These are phyloP conservation scores for Myiothlypis coronata DNA, from an alignment of 2,797 vertebrate genomes.

Conservation along the genomic window DNA sequence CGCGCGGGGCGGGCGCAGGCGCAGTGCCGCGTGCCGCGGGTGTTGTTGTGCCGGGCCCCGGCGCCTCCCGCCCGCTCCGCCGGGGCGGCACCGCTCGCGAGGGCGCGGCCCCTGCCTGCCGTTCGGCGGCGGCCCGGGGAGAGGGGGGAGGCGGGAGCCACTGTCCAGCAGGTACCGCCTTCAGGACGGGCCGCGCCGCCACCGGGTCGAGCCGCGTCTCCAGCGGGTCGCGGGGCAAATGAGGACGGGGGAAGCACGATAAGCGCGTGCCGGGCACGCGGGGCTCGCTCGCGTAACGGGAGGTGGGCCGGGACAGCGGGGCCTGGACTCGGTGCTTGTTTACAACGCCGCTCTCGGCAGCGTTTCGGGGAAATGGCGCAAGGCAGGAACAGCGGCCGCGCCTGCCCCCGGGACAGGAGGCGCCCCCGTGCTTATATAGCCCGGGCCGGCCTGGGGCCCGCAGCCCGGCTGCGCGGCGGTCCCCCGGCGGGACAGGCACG, in stretches of 20 bases:
- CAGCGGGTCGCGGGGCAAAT: not conserved
- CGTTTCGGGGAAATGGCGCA: slow-evolving; percentile 26
- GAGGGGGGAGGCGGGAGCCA: not conserved
- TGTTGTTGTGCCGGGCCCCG: not conserved
- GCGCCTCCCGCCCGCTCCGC: not conserved
- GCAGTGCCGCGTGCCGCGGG: not conserved
- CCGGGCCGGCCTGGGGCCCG: not conserved
- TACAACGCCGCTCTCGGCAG: not conserved
- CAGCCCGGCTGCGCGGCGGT: not conserved
- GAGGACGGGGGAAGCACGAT: not conserved
- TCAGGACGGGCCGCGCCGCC: not conserved
- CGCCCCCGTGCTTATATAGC: not conserved
- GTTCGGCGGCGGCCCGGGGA: not conserved
- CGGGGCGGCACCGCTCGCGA: not conserved
- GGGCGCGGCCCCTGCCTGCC: not conserved
- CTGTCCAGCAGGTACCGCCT: not conserved
- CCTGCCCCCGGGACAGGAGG: not conserved
- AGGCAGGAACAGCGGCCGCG: not conserved
- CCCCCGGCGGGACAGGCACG: rapidly evolving
- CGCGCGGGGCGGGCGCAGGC: not conserved
- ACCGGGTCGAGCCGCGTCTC: not conserved
- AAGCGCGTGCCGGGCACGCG: not conserved
- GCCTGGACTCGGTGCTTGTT: not conserved
- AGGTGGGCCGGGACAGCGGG: not conserved
- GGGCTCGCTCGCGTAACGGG: not conserved